phyloP scores from a whole-genome alignment of 1,140 invertebrate genomes.

The Ylistrum balloti region DNA sequence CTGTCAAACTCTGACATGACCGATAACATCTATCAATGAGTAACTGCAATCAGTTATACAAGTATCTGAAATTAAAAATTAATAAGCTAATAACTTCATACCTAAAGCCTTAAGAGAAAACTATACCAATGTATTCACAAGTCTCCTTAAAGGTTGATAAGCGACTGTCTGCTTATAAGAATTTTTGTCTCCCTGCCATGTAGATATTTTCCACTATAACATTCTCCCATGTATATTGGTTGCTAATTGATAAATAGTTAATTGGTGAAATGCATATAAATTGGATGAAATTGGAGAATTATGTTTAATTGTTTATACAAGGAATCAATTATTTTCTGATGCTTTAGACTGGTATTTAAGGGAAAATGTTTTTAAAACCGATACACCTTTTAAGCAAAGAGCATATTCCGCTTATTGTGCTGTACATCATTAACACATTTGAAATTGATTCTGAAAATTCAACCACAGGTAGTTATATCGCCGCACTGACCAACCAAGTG shows the following conservation, averaged over 20 bases:
- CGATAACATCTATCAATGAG: background rate
- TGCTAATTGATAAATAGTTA: background rate
- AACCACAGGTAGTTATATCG: too few species aligned
- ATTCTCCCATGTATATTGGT: background rate
- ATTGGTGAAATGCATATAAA: background rate
- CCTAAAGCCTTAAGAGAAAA: background rate
- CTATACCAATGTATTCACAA: background rate
- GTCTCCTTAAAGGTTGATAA: background rate
- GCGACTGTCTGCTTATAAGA: background rate
- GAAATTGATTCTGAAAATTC: too few species aligned
- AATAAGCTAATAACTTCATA: background rate
- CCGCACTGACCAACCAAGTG: too few species aligned
- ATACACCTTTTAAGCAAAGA: too few species aligned
- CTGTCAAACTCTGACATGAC: background rate
- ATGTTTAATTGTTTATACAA: too few species aligned
- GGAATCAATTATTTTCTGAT: too few species aligned
- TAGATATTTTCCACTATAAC: background rate
- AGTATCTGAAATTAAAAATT: slow-evolving; percentile 30
- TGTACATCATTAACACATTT: too few species aligned
- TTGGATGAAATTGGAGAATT: too few species aligned
- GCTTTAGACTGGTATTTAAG: too few species aligned
- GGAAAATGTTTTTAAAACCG: too few species aligned
- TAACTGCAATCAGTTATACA: background rate
- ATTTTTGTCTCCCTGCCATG: background rate
- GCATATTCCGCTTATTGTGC: too few species aligned